Conservation (phyloP, 2,888 invertebrate genomes). For the Drosophila dives region DNA sequence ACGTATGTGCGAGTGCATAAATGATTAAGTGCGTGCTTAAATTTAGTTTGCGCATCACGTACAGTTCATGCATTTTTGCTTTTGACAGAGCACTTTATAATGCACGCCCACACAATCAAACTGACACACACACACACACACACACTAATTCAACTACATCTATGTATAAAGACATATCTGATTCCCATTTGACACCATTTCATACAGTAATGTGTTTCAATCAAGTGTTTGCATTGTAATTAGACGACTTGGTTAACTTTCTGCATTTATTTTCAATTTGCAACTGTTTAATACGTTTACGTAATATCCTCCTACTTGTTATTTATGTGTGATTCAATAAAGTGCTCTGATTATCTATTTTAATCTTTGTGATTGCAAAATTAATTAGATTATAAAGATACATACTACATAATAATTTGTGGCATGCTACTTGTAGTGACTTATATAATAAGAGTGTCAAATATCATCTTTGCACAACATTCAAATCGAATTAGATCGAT, state of each 20-base stretch:
- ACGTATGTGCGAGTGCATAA: slow-evolving; percentile 59
- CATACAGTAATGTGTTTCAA: slow-evolving; percentile 49
- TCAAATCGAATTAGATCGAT: not conserved
- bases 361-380: not conserved
- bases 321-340: not conserved
- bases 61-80: slow-evolving; percentile 68
- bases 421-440: not conserved
- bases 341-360: slow-evolving; percentile 2
- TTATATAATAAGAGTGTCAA: not conserved
- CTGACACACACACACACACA: slow-evolving; percentile 1
- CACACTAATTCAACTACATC: not conserved
- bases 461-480: not conserved
- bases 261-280: slow-evolving; percentile 15
- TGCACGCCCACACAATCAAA: slow-evolving; percentile 25
- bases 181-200: slow-evolving; percentile 42
- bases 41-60: slow-evolving; percentile 68
- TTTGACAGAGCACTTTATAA: slow-evolving; percentile 79
- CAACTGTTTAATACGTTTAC: not conserved
- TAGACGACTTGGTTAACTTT: slow-evolving; percentile 14
- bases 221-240: slow-evolving; percentile 51
- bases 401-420: not conserved
- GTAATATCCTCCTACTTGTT: slow-evolving; percentile 8
- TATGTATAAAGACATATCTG: slow-evolving; percentile 38
- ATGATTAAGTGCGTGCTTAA: slow-evolving; percentile 71
- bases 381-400: not conserved